These are phyloP conservation scores for Leptogaster cylindrica DNA, from an alignment of 2,888 invertebrate genomes.

Conservation along the genomic window DNA sequence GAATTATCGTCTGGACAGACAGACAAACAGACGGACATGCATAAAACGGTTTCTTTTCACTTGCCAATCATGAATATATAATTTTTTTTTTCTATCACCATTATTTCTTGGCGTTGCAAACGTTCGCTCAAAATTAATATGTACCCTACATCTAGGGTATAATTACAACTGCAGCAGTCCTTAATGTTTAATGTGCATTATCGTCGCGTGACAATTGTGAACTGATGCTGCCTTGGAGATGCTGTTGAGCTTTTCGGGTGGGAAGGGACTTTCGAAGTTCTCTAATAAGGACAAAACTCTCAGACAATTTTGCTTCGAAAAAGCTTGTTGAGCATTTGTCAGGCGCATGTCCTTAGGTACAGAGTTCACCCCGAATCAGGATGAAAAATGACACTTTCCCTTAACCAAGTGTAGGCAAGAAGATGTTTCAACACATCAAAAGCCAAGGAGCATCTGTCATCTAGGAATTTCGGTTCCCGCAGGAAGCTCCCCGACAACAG, in stretches of 20 bases:
- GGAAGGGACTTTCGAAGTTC: not conserved
- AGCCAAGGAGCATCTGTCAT: conserved; percentile 37
- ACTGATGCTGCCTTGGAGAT: not conserved
- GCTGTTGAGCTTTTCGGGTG: conserved; percentile 6
- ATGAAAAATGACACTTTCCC: conserved; percentile 28
- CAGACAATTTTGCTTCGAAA: conserved; percentile 3
- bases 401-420: not conserved
- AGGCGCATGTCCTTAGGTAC: conserved; percentile 24
- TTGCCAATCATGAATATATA: too few relatives aligned
- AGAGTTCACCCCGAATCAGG: conserved; percentile 25
- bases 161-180: too few relatives aligned
- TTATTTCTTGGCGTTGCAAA: too few relatives aligned
- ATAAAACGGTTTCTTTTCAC: too few relatives aligned
- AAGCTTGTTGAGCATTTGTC: not conserved
- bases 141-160: too few relatives aligned
- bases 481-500: not conserved
- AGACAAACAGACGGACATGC: too few relatives aligned
- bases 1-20: too few relatives aligned
- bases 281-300: not conserved
- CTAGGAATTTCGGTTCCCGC: conserved; percentile 20
- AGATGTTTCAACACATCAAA: conserved; percentile 27
- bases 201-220: conserved; percentile 2
- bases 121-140: too few relatives aligned
- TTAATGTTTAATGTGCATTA: conserved; percentile 34
- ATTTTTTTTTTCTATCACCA: too few relatives aligned